Conservation (phyloP, 1,140 invertebrate species). For the Danaus melanippus region DNA sequence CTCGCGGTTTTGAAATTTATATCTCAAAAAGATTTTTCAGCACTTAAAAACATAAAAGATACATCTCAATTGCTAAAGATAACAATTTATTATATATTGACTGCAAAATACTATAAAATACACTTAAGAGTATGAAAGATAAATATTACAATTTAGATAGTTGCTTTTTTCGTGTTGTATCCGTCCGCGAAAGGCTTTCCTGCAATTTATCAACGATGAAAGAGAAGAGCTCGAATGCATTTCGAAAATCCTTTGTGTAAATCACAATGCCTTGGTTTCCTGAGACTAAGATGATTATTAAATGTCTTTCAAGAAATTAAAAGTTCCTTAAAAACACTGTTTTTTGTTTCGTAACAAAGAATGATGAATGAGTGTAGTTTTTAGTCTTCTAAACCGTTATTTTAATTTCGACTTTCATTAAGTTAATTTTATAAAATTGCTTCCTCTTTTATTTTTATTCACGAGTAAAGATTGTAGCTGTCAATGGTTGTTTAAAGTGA, state of each 20-base stretch:
- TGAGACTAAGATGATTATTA: conserved; percentile 19
- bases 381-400: too few relatives aligned
- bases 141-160: conserved; percentile 25
- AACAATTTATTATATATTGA: too few relatives aligned
- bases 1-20: too few relatives aligned
- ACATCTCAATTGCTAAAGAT: not conserved
- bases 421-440: too few relatives aligned
- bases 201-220: conserved; percentile 29
- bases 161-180: conserved; percentile 22
- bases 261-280: conserved; percentile 16
- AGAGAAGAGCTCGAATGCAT: conserved; percentile 18
- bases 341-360: too few relatives aligned
- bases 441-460: too few relatives aligned
- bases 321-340: not conserved
- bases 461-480: too few relatives aligned
- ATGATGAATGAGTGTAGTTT: too few relatives aligned
- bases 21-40: too few relatives aligned
- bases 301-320: conserved; percentile 16
- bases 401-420: too few relatives aligned
- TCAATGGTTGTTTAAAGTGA: too few relatives aligned
- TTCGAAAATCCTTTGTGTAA: conserved; percentile 24
- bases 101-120: too few relatives aligned
- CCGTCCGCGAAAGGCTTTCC: conserved; percentile 14
- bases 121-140: conserved; percentile 2
- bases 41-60: conserved; percentile 6